These are phyloP conservation scores for Cheilinus undulatus DNA, from an alignment of 2,113 vertebrate genomes.

Conservation along the genomic window DNA sequence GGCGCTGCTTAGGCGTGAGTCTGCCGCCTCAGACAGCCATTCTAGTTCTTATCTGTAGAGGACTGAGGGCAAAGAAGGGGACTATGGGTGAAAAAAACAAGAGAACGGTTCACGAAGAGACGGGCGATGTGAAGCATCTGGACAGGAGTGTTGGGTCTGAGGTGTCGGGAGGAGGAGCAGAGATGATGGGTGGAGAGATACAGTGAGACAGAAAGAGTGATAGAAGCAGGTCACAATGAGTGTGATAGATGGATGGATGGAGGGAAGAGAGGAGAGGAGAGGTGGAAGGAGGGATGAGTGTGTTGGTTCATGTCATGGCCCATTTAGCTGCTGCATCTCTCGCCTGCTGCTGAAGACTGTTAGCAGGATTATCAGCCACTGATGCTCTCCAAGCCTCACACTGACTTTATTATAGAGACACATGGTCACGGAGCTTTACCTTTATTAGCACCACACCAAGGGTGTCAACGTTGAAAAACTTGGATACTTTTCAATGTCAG, in stretches of 20 bases:
- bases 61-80: too few species aligned
- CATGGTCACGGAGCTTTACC: too few species aligned
- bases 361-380: conserved; percentile 10
- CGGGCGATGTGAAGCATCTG: background rate
- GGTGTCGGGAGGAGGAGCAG: background rate
- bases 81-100: too few species aligned
- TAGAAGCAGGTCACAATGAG: conserved; percentile 38
- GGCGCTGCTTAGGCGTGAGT: too few species aligned
- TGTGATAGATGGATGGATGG: conserved; percentile 20
- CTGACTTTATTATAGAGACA: too few species aligned
- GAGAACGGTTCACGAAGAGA: too few species aligned
- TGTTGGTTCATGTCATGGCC: conserved; percentile 22
- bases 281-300: conserved; percentile 6
- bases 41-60: too few species aligned
- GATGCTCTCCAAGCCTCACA: background rate
- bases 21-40: too few species aligned
- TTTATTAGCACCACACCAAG: too few species aligned
- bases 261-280: conserved; percentile 3
- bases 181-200: conserved; percentile 9
- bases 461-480: conserved; percentile 8
- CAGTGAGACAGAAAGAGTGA: background rate
- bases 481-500: too few species aligned
- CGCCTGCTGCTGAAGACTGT: conserved; percentile 1
- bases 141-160: background rate
- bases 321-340: conserved; percentile 29